Base-by-base conservation (phyloP, 2,888 invertebrate genomes). In the Uropetala carovei region DNA sequence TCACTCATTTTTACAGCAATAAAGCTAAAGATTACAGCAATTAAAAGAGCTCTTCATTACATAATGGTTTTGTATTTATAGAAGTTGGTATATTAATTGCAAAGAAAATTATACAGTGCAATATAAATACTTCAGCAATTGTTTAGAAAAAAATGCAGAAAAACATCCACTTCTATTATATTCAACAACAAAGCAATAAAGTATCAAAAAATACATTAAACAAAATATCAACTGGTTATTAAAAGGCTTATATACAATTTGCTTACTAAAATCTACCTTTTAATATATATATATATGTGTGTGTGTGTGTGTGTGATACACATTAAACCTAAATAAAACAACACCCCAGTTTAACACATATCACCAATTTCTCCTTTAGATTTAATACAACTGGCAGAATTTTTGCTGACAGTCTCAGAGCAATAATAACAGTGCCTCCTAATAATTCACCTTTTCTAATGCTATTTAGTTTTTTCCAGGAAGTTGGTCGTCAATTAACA, bases 301-400 rank as follows among this genome's bases (percentile, higher is more conserved):
- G n/a, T n/a, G n/a, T 89, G 64, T 43, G 43, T 64, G 64, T 27
- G 18, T 64, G 89, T 89, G 89, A 89, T 89, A 89, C 43, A 89
- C 64, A 89, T 89, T 89, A 89, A 89, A 64, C 89, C 89, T 89
- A 89, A 27, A 68, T 59, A 89, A 89, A 43, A 43, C 43, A 60
- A 89, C 89, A 60, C 89, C 89, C 60, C 60, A 89, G 60, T 64
- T 89, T 89, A 89, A 89, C 89, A 89, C 89, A 89, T 89, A 89
- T 89, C 89, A 89, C 89, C 89, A 56, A 89, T 59, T 59, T 60
- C 64, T 68, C 64, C 43, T 64, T 89, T 75, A 75, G 7, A 75
- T 89, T 68, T 64, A 64, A 89, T 64, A 68, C n/a, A 89, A 83
- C 83, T 43, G 83, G 83, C 83, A 83, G 83, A 83, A 83, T 83